Evolutionary conservation across 2,113 vertebrate species (phyloP), one percentile per base, ranked within the genome.

Genomic region (Trichomycterus rosablanca): DNA sequence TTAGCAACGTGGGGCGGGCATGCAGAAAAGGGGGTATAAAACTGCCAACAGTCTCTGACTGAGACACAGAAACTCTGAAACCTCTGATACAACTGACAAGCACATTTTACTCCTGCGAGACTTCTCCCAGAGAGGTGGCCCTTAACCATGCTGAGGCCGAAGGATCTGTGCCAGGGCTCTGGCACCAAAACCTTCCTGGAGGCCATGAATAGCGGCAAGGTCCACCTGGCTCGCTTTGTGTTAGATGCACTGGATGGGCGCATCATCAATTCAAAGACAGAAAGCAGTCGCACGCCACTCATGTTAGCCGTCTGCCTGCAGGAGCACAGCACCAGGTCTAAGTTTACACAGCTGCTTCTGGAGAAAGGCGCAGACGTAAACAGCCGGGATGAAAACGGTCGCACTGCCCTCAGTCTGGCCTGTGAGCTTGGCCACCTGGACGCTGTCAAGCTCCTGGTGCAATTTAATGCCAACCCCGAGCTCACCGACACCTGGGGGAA

Each of bases 111-210:
- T 43, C 15, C 32, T 37, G 28, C 46, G 51, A 59, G 44, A 30
- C 20, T 67, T 65, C 5, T 62, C 45, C 64, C 55, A 15, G 42
- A 54, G 56, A 69, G 61, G 35, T 24, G 53, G 45, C 35, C 44
- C 37, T 56, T 14, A 1, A 42, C 76, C 49, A 95, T 94, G 92
- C 89, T 92, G 80, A 83, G 89, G 44, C 90, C 91, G 3, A 90
- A 91, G 81, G 92, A 94, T 72, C 77, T 93, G 66, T 88, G 87
- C 48, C 91, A 92, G 72, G 88, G 88, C 62, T 92, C 89, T 60
- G 91, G 92, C 37, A 91, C 89, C 23, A 92, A 90, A 77, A 93
- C 90, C 26, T 92, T 94, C 68, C 78, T 93, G 7, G 91, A 92
- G 16, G 93, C 92, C 54, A 93, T 94, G 93, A 85, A 87, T 6